Base-by-base conservation (phyloP, 2,797 vertebrate species). In the Aphelocoma californica region DNA sequence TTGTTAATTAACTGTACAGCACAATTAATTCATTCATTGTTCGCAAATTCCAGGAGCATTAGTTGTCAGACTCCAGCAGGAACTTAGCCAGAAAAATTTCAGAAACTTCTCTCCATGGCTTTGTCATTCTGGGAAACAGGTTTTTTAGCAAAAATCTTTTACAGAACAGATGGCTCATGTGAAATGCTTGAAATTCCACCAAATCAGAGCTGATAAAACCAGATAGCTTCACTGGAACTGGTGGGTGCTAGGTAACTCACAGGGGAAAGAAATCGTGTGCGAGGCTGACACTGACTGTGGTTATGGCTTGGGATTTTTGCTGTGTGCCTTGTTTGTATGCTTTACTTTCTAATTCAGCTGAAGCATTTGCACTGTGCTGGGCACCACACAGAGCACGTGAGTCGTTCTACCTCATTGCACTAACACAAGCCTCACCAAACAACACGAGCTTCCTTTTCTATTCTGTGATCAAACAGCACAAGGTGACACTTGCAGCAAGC, bases 1-100 rank as follows among this genome's bases (percentile, higher is more conserved):
- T 40, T 72, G 44, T 93, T 92, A 84, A 79, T 90, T 79, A 90
- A 62, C 19, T 73, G 60, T 20, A 66, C 0, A 1, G 40, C 32
- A 95, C 71, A 89, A 92, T 87, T 85, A 62, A 93, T 91, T 89
- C 48, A 91, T 80, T 92, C 24, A 80, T 92, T 95, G 83, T 92
- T 94, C 10, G 3, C 77, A 90, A 95, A 95, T 93, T 94, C 90
- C 93, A 93, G 70, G 74, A 91, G 38, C 42, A 81, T 73, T 91
- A 83, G 44, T 51, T 65, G 47, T 74, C 65, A 36, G 6, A 86
- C 81, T 88, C 66, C 47, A 81, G 72, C 80, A 95, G 94, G 82
- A 93, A 72, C 50, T 83, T 64, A 85, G 69, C 69, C 87, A 91
- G 61, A 67, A 17, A 70, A 6, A 83, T 81, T 81, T 93, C 80